These are phyloP conservation scores for Homalodisca vitripennis DNA, from an alignment of 1,140 invertebrate species.

Conservation along the genomic window DNA sequence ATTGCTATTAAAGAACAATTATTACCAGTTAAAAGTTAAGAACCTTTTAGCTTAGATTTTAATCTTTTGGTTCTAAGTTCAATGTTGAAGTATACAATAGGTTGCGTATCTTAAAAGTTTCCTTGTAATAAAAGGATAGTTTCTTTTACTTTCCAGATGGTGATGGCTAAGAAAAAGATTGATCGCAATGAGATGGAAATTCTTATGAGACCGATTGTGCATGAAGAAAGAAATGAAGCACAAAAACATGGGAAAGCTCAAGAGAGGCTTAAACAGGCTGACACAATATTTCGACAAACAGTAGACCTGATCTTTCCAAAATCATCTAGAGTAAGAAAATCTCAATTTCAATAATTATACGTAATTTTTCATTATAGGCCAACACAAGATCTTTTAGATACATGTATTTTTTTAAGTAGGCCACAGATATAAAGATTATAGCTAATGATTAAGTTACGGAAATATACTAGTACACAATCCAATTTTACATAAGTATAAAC, in stretches of 20 bases:
- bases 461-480: no score
- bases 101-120: not conserved
- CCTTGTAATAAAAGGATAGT: not conserved
- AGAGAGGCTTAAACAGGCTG: slow-evolving; percentile 28
- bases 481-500: no score
- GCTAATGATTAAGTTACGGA: no score
- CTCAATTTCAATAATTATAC: no score
- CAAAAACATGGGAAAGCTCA: slow-evolving; percentile 29
- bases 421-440: no score
- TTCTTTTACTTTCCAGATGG: slow-evolving; percentile 30
- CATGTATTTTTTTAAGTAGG: no score
- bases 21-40: not conserved
- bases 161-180: slow-evolving; percentile 32
- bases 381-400: no score
- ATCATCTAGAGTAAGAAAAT: slow-evolving; percentile 22
- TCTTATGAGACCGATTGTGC: slow-evolving; percentile 28
- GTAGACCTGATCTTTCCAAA: slow-evolving; percentile 31
- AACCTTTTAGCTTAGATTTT: not conserved
- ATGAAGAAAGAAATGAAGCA: slow-evolving; percentile 29
- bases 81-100: no score
- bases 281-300: slow-evolving; percentile 28
- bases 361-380: no score
- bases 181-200: slow-evolving; percentile 31
- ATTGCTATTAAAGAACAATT: no score
- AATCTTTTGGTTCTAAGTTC: not conserved